phyloP scores from a whole-genome alignment of 2,888 invertebrate species.

The Phyllotreta striolata region DNA sequence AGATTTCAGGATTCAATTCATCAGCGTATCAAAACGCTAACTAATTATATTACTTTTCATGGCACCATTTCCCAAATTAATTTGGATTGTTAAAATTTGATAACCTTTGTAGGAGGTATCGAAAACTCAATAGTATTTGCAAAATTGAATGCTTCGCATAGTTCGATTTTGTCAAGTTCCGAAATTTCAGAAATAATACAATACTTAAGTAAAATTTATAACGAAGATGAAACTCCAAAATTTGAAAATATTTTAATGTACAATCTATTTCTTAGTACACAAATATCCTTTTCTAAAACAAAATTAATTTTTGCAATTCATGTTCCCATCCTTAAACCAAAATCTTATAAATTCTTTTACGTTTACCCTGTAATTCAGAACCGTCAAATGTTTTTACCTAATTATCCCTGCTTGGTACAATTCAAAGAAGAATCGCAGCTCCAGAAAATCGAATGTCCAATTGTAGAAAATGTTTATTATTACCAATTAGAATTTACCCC shows the following conservation, averaged over 20 bases:
- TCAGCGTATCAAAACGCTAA: no score
- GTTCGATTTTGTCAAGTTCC: no score
- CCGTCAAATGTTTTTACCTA: neutral
- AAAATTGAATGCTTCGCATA: no score
- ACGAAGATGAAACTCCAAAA: no score
- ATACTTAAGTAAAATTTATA: no score
- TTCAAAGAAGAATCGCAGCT: neutral
- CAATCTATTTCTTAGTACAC: constrained; percentile 15
- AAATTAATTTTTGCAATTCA: constrained; percentile 24
- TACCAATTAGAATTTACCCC: neutral
- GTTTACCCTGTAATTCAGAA: constrained; percentile 4
- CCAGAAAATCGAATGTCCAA: constrained; percentile 1
- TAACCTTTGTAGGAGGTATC: no score
- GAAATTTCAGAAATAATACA: no score
- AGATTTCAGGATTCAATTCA: no score
- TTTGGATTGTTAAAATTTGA: no score
- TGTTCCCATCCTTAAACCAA: constrained; percentile 1
- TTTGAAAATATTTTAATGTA: neutral
- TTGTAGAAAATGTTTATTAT: neutral
- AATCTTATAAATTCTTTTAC: neutral
- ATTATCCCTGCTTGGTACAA: neutral
- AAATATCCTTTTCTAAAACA: constrained; percentile 11
- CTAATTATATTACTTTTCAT: no score
- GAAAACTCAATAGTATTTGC: no score
- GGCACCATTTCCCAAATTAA: no score